phyloP scores from a whole-genome alignment of 2,888 invertebrate species.

The Stomorhina lunata region DNA sequence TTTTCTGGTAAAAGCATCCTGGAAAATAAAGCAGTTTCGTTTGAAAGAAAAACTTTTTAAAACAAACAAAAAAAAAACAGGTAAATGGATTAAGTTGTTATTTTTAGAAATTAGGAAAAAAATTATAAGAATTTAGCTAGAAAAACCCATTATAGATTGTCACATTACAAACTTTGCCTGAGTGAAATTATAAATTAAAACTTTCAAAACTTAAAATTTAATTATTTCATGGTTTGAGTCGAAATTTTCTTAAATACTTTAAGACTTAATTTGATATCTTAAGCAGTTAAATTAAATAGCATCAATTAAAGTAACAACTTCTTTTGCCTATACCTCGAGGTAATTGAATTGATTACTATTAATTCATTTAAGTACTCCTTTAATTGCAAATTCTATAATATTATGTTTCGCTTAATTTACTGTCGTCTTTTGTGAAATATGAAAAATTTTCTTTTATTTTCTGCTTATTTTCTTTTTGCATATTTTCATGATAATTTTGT shows the following conservation, averaged over 20 bases:
- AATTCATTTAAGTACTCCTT: too few species aligned
- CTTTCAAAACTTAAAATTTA: too few species aligned
- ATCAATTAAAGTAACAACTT: too few species aligned
- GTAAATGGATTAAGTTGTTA: constrained; percentile 3
- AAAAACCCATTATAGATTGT: not conserved
- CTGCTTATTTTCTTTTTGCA: not conserved
- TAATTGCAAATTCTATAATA: too few species aligned
- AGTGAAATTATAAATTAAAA: too few species aligned
- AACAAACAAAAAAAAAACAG: not conserved
- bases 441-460: not conserved
- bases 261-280: too few species aligned
- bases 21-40: constrained; percentile 2
- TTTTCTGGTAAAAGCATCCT: constrained; percentile 4
- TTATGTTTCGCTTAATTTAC: too few species aligned
- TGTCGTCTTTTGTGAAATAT: too few species aligned
- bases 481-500: too few species aligned
- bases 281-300: too few species aligned
- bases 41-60: not conserved
- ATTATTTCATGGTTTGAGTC: not conserved
- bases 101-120: not conserved
- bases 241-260: not conserved
- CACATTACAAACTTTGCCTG: not conserved
- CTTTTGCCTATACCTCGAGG: too few species aligned
- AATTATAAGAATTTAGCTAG: not conserved
- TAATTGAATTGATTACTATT: too few species aligned